A percentile compares a stretch with the other conserved stretches of the same genome.
Conservation (phyloP, 2,113 vertebrate species). For the Sorex fumeus region DNA sequence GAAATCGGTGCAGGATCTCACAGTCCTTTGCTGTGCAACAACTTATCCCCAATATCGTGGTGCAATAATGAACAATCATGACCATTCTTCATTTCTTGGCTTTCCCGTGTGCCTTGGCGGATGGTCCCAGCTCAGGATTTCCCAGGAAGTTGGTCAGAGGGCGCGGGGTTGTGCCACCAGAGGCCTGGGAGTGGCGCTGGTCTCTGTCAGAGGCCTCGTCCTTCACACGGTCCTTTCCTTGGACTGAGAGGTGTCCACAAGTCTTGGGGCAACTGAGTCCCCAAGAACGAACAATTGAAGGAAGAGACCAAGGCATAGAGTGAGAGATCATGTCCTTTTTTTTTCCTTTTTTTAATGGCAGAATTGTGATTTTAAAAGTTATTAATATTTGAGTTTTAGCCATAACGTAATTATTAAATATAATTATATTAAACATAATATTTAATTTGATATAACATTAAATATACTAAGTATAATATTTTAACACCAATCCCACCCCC, state of each 20-base stretch:
- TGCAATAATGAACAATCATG: not conserved
- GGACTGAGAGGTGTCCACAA: not conserved
- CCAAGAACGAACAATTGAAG: not conserved
- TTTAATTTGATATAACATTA: too few species aligned
- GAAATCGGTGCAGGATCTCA: not conserved
- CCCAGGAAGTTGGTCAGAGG: not conserved
- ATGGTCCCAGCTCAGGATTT: not conserved
- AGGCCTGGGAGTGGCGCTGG: not conserved
- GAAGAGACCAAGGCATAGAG: too few species aligned
- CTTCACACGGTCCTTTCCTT: not conserved
- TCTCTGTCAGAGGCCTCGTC: not conserved
- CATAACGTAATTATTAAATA: too few species aligned
- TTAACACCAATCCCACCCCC: too few species aligned
- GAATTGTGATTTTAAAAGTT: not conserved
- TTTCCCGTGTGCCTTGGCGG: not conserved
- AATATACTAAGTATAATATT: too few species aligned
- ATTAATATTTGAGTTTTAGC: too few species aligned
- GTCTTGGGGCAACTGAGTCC: not conserved
- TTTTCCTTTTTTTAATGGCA: too few species aligned
- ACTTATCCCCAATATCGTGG: not conserved
- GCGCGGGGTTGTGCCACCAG: not conserved
- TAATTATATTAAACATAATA: too few species aligned
- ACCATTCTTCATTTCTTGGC: not conserved
- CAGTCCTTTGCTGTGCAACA: not conserved
- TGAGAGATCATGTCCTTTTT: not conserved